Conservation (phyloP, 2,888 invertebrate genomes). For the Hartigia nigra region DNA sequence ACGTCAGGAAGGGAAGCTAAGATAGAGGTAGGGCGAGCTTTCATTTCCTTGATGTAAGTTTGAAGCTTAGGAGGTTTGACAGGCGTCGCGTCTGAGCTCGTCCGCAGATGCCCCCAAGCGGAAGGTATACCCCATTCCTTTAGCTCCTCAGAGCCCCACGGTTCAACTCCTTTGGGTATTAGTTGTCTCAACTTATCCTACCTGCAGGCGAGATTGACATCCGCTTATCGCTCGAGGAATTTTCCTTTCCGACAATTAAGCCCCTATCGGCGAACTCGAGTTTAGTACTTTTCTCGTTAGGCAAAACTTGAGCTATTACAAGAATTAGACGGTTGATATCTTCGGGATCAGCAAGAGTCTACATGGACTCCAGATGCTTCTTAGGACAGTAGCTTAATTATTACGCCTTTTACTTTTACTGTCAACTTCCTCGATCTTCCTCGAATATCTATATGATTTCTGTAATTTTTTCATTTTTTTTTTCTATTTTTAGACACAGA, state of each 20-base stretch:
- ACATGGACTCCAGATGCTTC: neutral
- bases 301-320: slow-evolving; percentile 38
- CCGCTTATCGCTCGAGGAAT: slow-evolving; percentile 44
- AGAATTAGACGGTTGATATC: slow-evolving; percentile 31
- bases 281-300: slow-evolving; percentile 46
- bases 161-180: slow-evolving; percentile 30
- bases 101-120: slow-evolving; percentile 50
- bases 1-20: slow-evolving; percentile 10
- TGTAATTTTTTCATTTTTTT: neutral
- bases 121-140: slow-evolving; percentile 34
- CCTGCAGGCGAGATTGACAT: slow-evolving; percentile 42
- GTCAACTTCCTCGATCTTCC: neutral
- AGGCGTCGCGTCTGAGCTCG: slow-evolving; percentile 47
- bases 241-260: slow-evolving; percentile 51
- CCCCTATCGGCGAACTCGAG: slow-evolving; percentile 42
- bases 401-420: neutral
- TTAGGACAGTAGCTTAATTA: neutral
- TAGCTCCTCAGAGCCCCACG: slow-evolving; percentile 18
- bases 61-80: slow-evolving; percentile 55
- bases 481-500: neutral
- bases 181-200: slow-evolving; percentile 36
- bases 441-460: neutral
- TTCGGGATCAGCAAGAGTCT: slow-evolving; percentile 16
- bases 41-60: slow-evolving; percentile 61
- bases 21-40: slow-evolving; percentile 37